These are phyloP conservation scores for Drosophila yakuba DNA, from an alignment of 1,140 invertebrate species.

Conservation along the genomic window DNA sequence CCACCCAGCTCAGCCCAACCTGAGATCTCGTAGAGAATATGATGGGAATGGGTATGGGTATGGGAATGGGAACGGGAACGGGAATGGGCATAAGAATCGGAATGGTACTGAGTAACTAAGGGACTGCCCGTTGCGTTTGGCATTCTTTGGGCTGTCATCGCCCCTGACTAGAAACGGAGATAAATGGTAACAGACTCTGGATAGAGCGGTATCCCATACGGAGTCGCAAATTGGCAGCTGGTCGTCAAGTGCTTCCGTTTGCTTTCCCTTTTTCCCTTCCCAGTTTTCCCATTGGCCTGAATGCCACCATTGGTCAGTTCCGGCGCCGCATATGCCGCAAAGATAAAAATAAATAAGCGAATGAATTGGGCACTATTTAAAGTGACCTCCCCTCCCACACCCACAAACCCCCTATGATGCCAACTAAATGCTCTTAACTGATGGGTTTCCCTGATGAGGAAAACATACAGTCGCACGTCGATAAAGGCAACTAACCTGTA, in stretches of 20 bases:
- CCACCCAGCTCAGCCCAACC: slow-evolving; percentile 54
- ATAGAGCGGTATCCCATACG: slow-evolving; percentile 29
- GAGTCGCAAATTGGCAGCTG: slow-evolving; percentile 77
- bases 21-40: slow-evolving; percentile 26
- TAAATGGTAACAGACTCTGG: slow-evolving; percentile 64
- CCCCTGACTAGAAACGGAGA: slow-evolving; percentile 59
- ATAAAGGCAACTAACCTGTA: neutral
- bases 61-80: neutral
- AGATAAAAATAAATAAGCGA: slow-evolving; percentile 39
- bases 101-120: slow-evolving; percentile 31
- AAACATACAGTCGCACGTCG: neutral
- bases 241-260: slow-evolving; percentile 81
- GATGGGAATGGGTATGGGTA: slow-evolving; percentile 1
- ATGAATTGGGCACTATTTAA: slow-evolving; percentile 25
- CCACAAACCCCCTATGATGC: slow-evolving; percentile 24
- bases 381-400: slow-evolving; percentile 5
- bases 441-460: slow-evolving; percentile 19
- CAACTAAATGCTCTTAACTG: slow-evolving; percentile 69
- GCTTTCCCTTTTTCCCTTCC: slow-evolving; percentile 35
- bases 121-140: slow-evolving; percentile 74
- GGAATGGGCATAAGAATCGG: slow-evolving; percentile 10
- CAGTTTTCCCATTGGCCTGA: slow-evolving; percentile 5
- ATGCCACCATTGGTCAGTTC: slow-evolving; percentile 52
- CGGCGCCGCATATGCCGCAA: slow-evolving; percentile 72
- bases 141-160: slow-evolving; percentile 81